phyloP scores from a whole-genome alignment of 2,113 vertebrate genomes.

The Crotophaga sulcirostris region DNA sequence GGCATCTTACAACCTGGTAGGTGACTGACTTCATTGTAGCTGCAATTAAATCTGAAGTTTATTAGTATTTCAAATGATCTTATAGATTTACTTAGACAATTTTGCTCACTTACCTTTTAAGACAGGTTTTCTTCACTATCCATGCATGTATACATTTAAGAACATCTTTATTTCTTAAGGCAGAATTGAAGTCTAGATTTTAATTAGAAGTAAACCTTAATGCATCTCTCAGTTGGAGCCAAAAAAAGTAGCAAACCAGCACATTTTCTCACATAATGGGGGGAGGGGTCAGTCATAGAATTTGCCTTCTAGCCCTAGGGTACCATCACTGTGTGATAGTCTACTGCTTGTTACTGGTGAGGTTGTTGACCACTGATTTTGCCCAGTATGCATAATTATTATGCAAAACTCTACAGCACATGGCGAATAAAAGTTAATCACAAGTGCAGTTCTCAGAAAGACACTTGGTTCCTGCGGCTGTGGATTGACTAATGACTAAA shows the following conservation, averaged over 20 bases:
- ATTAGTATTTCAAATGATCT: background rate
- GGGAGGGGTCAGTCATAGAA: background rate
- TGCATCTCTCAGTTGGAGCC: background rate
- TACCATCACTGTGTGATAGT: background rate
- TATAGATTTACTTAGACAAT: background rate
- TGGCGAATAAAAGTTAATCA: background rate
- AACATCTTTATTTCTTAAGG: background rate
- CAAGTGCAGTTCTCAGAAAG: background rate
- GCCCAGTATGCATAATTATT: background rate
- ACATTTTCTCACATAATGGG: background rate
- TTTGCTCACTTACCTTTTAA: background rate
- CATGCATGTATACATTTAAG: background rate
- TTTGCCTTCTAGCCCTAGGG: background rate
- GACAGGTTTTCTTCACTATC: background rate
- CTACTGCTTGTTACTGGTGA: background rate
- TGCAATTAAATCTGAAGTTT: background rate
- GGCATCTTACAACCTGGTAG: background rate
- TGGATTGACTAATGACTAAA: background rate
- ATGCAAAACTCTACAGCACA: background rate
- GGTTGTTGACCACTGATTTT: background rate
- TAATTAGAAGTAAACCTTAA: background rate
- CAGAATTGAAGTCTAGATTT: background rate
- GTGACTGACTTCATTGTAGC: background rate
- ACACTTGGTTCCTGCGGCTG: background rate
- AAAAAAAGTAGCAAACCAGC: background rate